Evolutionary conservation across 2,888 invertebrate species (phyloP).

Genomic region (Epiblema foenella): DNA sequence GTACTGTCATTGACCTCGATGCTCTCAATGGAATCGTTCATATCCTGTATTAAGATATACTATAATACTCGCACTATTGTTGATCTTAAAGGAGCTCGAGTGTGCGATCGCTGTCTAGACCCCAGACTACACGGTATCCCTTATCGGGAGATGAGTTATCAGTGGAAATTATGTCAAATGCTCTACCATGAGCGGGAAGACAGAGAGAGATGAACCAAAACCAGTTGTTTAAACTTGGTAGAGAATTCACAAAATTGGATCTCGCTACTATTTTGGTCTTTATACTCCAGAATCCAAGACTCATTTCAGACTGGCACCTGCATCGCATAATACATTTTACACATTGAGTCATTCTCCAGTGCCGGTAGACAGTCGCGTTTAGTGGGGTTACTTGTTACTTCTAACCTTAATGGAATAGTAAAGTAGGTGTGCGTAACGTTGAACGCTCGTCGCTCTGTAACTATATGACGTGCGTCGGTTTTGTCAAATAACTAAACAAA

Average conservation of each 20-base stretch:
- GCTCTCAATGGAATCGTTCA: slow-evolving; percentile 70
- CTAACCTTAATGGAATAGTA: slow-evolving; percentile 71
- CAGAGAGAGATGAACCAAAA: slow-evolving; percentile 66
- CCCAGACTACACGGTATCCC: slow-evolving; percentile 54
- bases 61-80: slow-evolving; percentile 29
- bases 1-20: slow-evolving; percentile 72
- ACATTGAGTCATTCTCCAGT: slow-evolving; percentile 53
- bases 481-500: slow-evolving; percentile 37
- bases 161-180: slow-evolving; percentile 61
- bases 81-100: slow-evolving; percentile 33
- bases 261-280: slow-evolving; percentile 49
- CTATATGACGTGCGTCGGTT: slow-evolving; percentile 48
- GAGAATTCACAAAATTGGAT: slow-evolving; percentile 62
- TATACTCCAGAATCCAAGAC: slow-evolving; percentile 49
- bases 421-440: slow-evolving; percentile 65
- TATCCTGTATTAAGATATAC: slow-evolving; percentile 60
- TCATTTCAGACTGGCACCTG: slow-evolving; percentile 45
- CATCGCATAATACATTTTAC: slow-evolving; percentile 60
- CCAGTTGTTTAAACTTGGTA: slow-evolving; percentile 81
- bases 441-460: slow-evolving; percentile 63
- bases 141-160: slow-evolving; percentile 44
- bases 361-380: slow-evolving; percentile 67
- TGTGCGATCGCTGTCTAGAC: slow-evolving; percentile 8
- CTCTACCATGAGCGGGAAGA: slow-evolving; percentile 62
- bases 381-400: slow-evolving; percentile 73